Base-by-base conservation (phyloP, 2,797 vertebrate genomes). In the Emys orbicularis region DNA sequence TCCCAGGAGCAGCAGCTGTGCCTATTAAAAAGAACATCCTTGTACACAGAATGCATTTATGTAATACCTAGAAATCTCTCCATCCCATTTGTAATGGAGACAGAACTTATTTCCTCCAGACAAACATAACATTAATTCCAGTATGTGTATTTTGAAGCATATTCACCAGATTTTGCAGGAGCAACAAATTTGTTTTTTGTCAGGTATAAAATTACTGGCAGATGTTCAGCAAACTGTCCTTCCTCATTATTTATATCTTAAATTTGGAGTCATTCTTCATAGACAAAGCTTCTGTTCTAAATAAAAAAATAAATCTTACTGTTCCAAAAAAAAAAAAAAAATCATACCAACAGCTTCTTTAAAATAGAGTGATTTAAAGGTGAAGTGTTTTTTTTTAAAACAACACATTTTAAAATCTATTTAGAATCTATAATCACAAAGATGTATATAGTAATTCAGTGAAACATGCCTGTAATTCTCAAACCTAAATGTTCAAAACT, bases 181-280 rank as follows among this genome's bases (percentile, higher is more conserved):
- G 19, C 82, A 12, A 12, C 93, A 15, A 11, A 34, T 94, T 90
- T 65, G 59, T 87, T 87, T 92, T 54, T 86, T 11, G 1, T 86
- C 86, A 94, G 4, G 16, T 89, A 76, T 23, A 44, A 52, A 54
- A 83, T 92, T 87, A 74, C 34, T 89, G 81, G 57, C 47, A 91
- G 54, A 86, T 79, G 13, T 80, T 91, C 79, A 90, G 25, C 13
- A 93, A 94, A 56, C 8, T 86, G 81, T 89, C 87, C 5, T 56
- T 89, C n/a, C 13, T 88, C 79, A 77, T 82, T 87, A 56, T 88
- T 90, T 87, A 49, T 49, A 10, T 86, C 18, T 87, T 94, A 68
- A 47, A 84, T 88, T 84, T 87, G 15, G 29, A 83, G 12, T 34
- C 8, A 2, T 74, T 84, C 34, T 83, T 90, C 79, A 44, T 8